These are phyloP conservation scores for Diachasma alloeum DNA, from an alignment of 1,140 invertebrate species.

Conservation along the genomic window DNA sequence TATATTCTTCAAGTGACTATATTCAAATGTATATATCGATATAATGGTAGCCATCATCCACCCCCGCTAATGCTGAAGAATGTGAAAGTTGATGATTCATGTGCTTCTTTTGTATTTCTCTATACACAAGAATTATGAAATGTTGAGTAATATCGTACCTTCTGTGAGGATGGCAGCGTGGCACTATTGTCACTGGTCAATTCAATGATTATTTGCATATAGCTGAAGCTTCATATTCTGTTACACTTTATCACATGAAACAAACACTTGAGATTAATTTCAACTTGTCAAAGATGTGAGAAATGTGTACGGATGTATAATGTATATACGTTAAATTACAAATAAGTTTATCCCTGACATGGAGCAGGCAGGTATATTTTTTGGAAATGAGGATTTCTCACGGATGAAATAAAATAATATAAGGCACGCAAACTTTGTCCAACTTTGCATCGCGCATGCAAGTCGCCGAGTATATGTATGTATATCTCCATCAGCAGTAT, in stretches of 20 bases:
- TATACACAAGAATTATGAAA: background rate
- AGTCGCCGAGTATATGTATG: background rate
- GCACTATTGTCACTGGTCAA: no score
- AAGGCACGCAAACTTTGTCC: background rate
- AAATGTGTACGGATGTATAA: background rate
- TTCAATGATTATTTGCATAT: no score
- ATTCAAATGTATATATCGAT: no score
- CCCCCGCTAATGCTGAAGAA: background rate
- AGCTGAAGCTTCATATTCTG: no score
- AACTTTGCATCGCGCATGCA: background rate
- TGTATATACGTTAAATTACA: background rate
- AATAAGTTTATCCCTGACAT: background rate
- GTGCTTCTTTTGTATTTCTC: background rate
- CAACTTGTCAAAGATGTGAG: background rate
- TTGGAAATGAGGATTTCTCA: background rate
- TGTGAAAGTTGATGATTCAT: slow-evolving; percentile 6
- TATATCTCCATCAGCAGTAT: background rate
- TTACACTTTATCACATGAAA: background rate
- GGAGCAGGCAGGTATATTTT: no score
- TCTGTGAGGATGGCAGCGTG: background rate
- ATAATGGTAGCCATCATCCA: background rate
- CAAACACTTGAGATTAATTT: background rate
- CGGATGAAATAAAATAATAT: background rate
- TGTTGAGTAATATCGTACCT: background rate
- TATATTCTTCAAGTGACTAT: no score